Evolutionary conservation across 2,888 invertebrate genomes (phyloP).

Genomic region (Melitaea athalia): DNA sequence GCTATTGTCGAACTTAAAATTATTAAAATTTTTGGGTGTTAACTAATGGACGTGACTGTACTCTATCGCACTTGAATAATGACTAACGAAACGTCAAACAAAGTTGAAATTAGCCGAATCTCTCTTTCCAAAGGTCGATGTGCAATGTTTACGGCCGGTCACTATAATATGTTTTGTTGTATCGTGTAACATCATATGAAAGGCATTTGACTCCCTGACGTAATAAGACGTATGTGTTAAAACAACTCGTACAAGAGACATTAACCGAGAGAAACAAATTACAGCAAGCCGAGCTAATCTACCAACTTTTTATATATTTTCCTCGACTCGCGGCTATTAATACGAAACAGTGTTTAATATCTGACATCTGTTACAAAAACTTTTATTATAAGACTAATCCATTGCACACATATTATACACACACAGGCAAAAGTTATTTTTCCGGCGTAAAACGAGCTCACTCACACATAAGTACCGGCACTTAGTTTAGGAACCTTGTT

Average conservation of each 20-base stretch:
- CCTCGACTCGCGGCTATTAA: slow-evolving; percentile 75
- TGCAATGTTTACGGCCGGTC: too few relatives aligned
- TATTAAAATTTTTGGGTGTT: too few relatives aligned
- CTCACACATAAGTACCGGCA: slow-evolving; percentile 66
- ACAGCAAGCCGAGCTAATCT: slow-evolving; percentile 69
- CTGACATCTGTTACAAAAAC: slow-evolving; percentile 83
- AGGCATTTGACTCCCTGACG: slow-evolving; percentile 15
- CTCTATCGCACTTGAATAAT: too few relatives aligned
- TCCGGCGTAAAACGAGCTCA: slow-evolving; percentile 47
- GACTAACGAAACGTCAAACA: too few relatives aligned
- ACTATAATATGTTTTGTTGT: too few relatives aligned
- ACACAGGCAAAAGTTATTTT: slow-evolving; percentile 50
- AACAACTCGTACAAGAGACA: slow-evolving; percentile 37
- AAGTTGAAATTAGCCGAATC: too few relatives aligned
- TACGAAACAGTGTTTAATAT: slow-evolving; percentile 80
- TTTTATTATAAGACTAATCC: slow-evolving; percentile 83
- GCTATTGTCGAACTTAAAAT: too few relatives aligned
- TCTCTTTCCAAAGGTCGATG: too few relatives aligned
- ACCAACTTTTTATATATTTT: slow-evolving; percentile 79
- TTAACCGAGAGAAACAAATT: slow-evolving; percentile 46
- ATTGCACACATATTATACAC: slow-evolving; percentile 67
- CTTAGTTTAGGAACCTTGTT: slow-evolving; percentile 73
- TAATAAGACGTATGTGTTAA: slow-evolving; percentile 22
- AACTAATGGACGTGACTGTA: too few relatives aligned
- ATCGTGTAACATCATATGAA: slow-evolving; percentile 1